Percentiles rank a stretch among this genome's conserved stretches.
These are phyloP conservation scores for Corydoras maculifer DNA, from an alignment of 2,113 vertebrate species.

Conservation along the genomic window DNA sequence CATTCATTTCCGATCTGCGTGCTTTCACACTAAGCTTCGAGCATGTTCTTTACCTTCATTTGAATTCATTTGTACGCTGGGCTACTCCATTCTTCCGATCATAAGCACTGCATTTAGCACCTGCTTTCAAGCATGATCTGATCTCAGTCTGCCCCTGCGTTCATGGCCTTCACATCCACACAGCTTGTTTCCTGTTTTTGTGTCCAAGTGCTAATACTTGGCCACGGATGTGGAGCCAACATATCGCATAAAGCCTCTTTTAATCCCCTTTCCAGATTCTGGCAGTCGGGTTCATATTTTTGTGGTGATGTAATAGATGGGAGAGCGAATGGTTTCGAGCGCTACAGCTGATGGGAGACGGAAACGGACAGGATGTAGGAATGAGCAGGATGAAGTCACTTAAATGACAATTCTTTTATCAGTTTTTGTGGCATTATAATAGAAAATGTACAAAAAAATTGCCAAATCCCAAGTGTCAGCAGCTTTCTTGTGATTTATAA, in stretches of 20 bases:
- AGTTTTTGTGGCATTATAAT: neutral
- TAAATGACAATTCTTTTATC: neutral
- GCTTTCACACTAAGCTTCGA: neutral
- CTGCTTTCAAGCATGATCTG: conserved; percentile 20
- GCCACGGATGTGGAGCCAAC: neutral
- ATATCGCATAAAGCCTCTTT: conserved; percentile 12
- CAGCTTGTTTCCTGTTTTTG: conserved; percentile 15
- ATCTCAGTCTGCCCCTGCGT: neutral
- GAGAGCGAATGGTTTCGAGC: neutral
- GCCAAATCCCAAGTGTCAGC: too few species aligned
- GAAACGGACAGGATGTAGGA: neutral
- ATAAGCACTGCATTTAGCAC: conserved; percentile 13
- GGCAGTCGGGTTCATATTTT: conserved; percentile 14
- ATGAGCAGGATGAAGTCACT: neutral
- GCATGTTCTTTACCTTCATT: too few species aligned
- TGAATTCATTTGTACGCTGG: too few species aligned
- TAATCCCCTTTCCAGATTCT: conserved; percentile 19
- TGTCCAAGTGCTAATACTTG: conserved; percentile 12
- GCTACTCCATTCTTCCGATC: too few species aligned
- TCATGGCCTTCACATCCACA: conserved; percentile 1
- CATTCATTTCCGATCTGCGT: conserved; percentile 2
- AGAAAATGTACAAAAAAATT: neutral
- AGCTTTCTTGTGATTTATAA: too few species aligned
- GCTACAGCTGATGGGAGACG: neutral
- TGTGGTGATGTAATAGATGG: neutral